phyloP scores from a whole-genome alignment of 1,140 invertebrate genomes.

The Hycleus cichorii region DNA sequence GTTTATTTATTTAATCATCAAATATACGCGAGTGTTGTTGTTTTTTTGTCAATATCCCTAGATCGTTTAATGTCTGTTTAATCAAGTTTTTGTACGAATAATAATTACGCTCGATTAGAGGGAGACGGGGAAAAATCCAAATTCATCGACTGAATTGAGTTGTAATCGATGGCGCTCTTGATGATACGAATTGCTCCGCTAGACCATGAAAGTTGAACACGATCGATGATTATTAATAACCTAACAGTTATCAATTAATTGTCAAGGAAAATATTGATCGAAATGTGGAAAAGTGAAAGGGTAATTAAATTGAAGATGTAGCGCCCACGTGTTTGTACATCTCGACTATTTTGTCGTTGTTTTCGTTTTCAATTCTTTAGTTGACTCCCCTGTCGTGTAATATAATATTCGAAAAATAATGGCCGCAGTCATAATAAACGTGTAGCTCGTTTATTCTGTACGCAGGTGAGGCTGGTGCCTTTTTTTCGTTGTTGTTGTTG shows the following conservation, averaged over 20 bases:
- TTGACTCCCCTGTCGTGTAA: background rate
- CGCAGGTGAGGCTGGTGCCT: background rate
- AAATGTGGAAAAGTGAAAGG: constrained; percentile 18
- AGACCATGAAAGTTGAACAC: background rate
- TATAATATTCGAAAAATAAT: constrained; percentile 7
- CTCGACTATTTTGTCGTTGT: background rate
- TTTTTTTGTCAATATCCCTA: too few relatives aligned
- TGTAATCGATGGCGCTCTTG: background rate
- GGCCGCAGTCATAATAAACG: constrained; percentile 9
- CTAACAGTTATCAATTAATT: constrained; percentile 3
- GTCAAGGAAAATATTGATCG: constrained; percentile 9
- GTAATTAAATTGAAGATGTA: constrained; percentile 13
- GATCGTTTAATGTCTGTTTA: too few relatives aligned
- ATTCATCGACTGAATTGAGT: background rate
- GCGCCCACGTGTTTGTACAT: background rate
- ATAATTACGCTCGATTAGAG: too few relatives aligned
- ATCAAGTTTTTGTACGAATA: too few relatives aligned
- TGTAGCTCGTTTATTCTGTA: constrained; percentile 14
- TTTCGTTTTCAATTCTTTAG: too few relatives aligned
- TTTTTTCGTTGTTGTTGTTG: background rate
- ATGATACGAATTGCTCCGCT: too few relatives aligned
- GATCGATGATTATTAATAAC: constrained; percentile 8
- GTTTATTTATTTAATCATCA: background rate
- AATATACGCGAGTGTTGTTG: too few relatives aligned
- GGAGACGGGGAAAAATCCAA: too few relatives aligned